Evolutionary conservation across 1,140 invertebrate genomes (phyloP), one percentile per base, ranked within the genome.

Genomic region (Monochamus saltuarius): DNA sequence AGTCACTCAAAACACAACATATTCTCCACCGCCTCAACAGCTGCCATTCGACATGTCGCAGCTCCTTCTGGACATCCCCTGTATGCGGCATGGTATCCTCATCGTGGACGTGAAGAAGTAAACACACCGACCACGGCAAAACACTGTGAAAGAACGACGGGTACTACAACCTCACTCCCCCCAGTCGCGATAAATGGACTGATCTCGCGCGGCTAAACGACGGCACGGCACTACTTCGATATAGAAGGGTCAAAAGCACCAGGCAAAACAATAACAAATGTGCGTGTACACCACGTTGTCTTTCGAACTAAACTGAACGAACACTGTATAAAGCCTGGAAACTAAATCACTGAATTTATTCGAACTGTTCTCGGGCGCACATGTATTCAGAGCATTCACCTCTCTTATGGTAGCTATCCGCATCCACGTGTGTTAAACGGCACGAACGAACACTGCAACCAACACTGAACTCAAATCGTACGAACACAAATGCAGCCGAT

Each of bases 311-410:
- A 37, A 35, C 47, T 22, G 13, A 34, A 56, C 11, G 14, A 19
- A 43, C 37, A 17, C 42, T 56, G n/a, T 29, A 46, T 34, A 34
- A 16, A 45, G 34, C n/a, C 14, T 40, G 11, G 14, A 36, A 39
- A 43, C 11, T 45, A 46, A 46, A 46, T 46, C 43, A 46, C 53
- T 13, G 10, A 45, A 29, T 45, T 22, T 7, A 9, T 10, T 42
- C 14, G 16, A 29, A 34, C 39, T 45, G 53, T 53, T 29, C 45
- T 43, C 29, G 34, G 42, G 35, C 19, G 11, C 53, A 56, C 29
- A 56, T 56, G 53, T 43, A 56, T 45, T 56, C 45, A 42, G 53
- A 56, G 43, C 53, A 46, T 56, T 56, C 53, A 56, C 53, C 53
- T 56, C 34, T 45, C 22, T 17, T 16, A 16, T 34, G 22, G 22